phyloP scores from a whole-genome alignment of 2,113 vertebrate species.

The Paraplagusia blochii region DNA sequence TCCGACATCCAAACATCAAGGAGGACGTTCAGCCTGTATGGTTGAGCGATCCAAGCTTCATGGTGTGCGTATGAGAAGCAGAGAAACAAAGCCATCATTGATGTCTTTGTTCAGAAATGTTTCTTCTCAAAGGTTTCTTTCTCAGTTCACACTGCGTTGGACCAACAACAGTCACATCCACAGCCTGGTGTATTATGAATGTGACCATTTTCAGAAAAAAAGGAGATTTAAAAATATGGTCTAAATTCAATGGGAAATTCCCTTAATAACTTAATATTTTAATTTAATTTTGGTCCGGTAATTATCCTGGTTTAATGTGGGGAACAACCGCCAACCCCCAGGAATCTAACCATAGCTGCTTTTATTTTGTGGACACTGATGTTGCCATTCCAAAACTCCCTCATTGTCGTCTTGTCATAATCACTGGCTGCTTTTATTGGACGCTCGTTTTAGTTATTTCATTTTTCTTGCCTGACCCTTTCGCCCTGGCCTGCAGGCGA shows the following conservation, averaged over 20 bases:
- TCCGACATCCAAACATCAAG: too few species aligned
- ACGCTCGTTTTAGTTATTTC: constrained; percentile 36
- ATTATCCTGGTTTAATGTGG: constrained; percentile 16
- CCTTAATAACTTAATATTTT: background rate
- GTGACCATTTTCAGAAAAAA: background rate
- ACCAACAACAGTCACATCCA: background rate
- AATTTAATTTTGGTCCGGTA: constrained; percentile 22
- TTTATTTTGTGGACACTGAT: constrained; percentile 47
- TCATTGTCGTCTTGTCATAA: constrained; percentile 10
- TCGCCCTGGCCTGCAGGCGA: constrained; percentile 45
- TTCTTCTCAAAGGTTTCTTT: background rate
- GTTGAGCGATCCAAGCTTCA: too few species aligned
- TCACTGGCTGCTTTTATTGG: constrained; percentile 49
- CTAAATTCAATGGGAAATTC: constrained; percentile 21
- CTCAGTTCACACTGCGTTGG: constrained; percentile 9
- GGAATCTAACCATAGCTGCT: constrained; percentile 35
- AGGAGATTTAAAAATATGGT: too few species aligned
- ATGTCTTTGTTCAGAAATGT: background rate
- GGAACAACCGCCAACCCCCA: background rate
- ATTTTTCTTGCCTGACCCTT: constrained; percentile 54
- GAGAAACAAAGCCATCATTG: too few species aligned
- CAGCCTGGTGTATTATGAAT: constrained; percentile 18
- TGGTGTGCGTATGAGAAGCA: too few species aligned
- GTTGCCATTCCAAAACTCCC: constrained; percentile 17
- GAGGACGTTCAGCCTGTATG: too few species aligned